Base-by-base conservation (phyloP, 2,113 vertebrate species). In the Micromys minutus region DNA sequence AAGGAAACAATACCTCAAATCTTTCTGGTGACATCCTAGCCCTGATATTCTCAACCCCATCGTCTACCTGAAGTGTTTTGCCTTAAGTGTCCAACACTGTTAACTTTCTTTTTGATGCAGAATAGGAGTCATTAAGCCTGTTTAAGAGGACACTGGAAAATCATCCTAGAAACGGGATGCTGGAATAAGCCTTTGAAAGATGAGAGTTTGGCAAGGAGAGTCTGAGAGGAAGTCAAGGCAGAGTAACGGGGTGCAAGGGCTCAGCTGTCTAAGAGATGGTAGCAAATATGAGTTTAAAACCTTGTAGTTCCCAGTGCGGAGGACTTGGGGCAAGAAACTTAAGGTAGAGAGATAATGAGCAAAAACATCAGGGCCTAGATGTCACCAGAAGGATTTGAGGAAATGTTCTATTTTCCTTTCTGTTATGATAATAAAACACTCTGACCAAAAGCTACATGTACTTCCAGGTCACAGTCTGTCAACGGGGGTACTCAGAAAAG, bases 171-270 rank as follows among this genome's bases (percentile, higher is more conserved):
- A 83, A 26, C 16, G 0, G n/a, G 19, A 90, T 80, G 22, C 9
- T 87, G 39, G n/a, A 59, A 80, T 3, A 47, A 45, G 57, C 75
- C 69, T 90, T 90, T 95, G 69, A 77, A 76, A 65, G 55, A 93
- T 74, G 42, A 87, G 81, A 76, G 45, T 42, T 81, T 80, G 61
- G 55, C 59, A 52, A 52, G 10, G 67, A 34, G 1, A 87, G 45
- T 10, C 7, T 63, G n/a, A 55, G 59, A 77, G 31, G 47, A n/a
- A 65, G 52, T 45, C 7, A 24, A 90, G 59, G 72, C 17, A 69
- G 77, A 47, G 10, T 16, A 71, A 36, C 42, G 21, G 15, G n/a
- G 15, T 72, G 65, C 75, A 88, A 83, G 90, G 12, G 17, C 42
- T 47, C 8, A 29, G 36, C 55, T 55, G 3, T 61, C 87, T 77